Conservation (phyloP, 2,888 invertebrate species). For the Mesorhabditis sp. region DNA sequence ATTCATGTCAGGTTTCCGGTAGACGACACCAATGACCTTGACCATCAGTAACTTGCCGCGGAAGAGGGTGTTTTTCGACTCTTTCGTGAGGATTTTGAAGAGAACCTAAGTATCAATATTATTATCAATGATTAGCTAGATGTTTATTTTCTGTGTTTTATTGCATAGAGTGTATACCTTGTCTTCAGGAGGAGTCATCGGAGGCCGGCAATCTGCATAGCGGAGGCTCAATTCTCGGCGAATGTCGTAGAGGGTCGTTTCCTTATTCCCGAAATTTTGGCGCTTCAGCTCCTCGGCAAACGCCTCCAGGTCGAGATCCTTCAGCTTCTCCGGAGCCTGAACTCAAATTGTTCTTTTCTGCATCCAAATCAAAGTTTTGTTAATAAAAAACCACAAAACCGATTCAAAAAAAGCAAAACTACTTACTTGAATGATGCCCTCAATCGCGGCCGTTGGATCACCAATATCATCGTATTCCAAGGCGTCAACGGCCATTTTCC, state of each 20-base stretch:
- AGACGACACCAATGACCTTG: slow-evolving; percentile 7
- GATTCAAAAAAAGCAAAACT: neutral
- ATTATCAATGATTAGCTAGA: neutral
- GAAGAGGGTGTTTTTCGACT: slow-evolving; percentile 87
- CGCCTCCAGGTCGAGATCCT: slow-evolving; percentile 91
- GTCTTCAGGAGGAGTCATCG: slow-evolving; percentile 24
- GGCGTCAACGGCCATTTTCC: slow-evolving; percentile 99
- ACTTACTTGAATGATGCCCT: slow-evolving; percentile 82
- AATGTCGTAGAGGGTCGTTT: slow-evolving; percentile 83
- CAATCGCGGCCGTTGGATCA: slow-evolving; percentile 84
- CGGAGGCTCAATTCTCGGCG: slow-evolving; percentile 87
- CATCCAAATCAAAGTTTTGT: too few relatives aligned
- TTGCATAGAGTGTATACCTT: neutral
- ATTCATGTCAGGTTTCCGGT: neutral
- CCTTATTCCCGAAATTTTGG: slow-evolving; percentile 64
- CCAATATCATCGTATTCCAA: slow-evolving; percentile 72
- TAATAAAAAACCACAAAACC: too few relatives aligned
- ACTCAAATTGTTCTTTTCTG: neutral
- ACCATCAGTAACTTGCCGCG: slow-evolving; percentile 67
- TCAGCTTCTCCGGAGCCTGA: slow-evolving; percentile 26
- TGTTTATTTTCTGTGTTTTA: too few relatives aligned
- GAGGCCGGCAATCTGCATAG: slow-evolving; percentile 51
- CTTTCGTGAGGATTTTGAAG: slow-evolving; percentile 92
- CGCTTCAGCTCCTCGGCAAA: slow-evolving; percentile 94
- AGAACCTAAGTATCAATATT: slow-evolving; percentile 67